phyloP scores from a whole-genome alignment of 1,140 invertebrate species.

The Scaptomyza hsui region DNA sequence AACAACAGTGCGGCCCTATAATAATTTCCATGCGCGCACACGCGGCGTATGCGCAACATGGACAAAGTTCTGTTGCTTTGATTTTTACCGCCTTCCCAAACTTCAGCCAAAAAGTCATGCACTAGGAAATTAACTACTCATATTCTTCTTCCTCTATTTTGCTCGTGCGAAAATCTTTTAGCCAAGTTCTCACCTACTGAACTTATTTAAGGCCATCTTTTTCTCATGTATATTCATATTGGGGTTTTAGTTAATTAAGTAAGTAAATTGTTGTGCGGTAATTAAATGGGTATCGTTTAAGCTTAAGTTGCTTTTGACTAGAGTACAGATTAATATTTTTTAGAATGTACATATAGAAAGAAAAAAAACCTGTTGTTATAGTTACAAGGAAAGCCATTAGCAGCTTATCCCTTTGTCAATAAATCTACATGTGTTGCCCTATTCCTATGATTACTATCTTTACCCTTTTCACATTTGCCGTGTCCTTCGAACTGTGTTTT shows the following conservation, averaged over 20 bases:
- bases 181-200: constrained; percentile 57
- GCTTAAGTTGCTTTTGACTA: too few species aligned
- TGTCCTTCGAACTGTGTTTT: not conserved
- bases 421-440: not conserved
- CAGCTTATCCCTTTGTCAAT: not conserved
- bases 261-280: constrained; percentile 25
- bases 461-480: not conserved
- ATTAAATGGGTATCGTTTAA: constrained; percentile 48
- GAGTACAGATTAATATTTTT: too few species aligned
- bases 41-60: constrained; percentile 76
- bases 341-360: too few species aligned
- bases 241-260: constrained; percentile 56
- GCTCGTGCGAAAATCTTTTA: constrained; percentile 68
- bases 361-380: too few species aligned
- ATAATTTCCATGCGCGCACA: constrained; percentile 68
- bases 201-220: constrained; percentile 30
- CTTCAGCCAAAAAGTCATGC: constrained; percentile 74
- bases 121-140: constrained; percentile 69
- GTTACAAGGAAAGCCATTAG: not conserved
- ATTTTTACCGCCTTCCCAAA: constrained; percentile 62
- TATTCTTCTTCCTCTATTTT: constrained; percentile 37
- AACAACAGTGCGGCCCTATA: constrained; percentile 42
- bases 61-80: constrained; percentile 61
- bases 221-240: constrained; percentile 67
- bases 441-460: not conserved